These are phyloP conservation scores for Lithophane socia DNA, from an alignment of 2,888 invertebrate species.

Conservation along the genomic window DNA sequence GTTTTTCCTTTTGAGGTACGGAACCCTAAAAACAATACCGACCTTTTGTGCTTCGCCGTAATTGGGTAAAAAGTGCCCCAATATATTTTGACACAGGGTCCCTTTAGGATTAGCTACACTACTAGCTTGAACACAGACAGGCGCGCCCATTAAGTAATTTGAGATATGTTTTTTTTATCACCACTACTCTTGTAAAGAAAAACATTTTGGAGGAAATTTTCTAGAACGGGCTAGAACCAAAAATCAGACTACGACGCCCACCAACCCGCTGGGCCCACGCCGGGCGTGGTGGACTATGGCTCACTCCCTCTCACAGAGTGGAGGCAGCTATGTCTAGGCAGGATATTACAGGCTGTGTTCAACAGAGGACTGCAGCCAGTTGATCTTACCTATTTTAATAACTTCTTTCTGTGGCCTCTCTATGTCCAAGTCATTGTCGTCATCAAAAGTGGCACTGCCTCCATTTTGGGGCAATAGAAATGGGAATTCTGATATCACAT, in stretches of 20 bases:
- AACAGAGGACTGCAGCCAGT: no score
- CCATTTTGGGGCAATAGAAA: constrained; percentile 89
- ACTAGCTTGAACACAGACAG: neutral
- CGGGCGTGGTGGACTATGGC: neutral
- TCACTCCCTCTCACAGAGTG: no score
- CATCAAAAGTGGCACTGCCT: constrained; percentile 86
- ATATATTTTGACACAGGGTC: no score
- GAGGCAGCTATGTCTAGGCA: neutral
- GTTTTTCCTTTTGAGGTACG: no score
- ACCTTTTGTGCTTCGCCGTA: neutral
- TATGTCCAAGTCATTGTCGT: constrained; percentile 93
- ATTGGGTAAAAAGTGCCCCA: no score
- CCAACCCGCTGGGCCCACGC: neutral
- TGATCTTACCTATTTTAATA: constrained; percentile 92
- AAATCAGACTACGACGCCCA: neutral
- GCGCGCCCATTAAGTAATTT: neutral
- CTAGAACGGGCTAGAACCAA: neutral
- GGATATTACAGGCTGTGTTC: neutral
- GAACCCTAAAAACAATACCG: neutral
- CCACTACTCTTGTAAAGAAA: neutral
- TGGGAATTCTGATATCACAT: constrained; percentile 93
- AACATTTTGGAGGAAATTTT: no score
- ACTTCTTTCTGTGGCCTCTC: constrained; percentile 84
- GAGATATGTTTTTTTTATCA: neutral
- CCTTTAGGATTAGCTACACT: neutral